Evolutionary conservation across 2,797 vertebrate species (phyloP).

Genomic region (Sebastiscus albofasciatus): DNA sequence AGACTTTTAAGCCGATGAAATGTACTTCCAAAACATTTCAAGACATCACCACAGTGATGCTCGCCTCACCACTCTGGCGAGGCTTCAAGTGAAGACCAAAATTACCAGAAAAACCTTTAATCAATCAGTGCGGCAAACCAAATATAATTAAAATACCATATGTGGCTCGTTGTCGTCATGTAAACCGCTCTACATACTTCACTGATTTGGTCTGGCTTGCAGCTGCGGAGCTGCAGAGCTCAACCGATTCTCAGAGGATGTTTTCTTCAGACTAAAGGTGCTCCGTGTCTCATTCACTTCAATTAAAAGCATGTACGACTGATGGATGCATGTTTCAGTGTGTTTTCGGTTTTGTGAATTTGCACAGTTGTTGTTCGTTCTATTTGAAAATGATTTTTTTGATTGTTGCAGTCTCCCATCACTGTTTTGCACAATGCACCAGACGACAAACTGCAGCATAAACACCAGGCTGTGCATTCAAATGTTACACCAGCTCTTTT

Average conservation of each 20-base stretch:
- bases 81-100: neutral
- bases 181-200: neutral
- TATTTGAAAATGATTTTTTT: neutral
- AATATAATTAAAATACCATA: neutral
- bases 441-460: neutral
- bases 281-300: neutral
- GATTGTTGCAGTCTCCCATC: neutral
- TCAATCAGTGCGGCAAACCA: neutral
- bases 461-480: neutral
- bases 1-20: neutral
- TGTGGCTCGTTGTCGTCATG: neutral
- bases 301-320: neutral
- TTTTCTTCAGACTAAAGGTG: neutral
- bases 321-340: neutral
- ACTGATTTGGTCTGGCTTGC: neutral
- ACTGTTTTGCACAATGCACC: neutral
- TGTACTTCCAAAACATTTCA: neutral
- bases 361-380: neutral
- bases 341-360: neutral
- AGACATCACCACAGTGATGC: neutral
- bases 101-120: neutral
- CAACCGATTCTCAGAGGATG: neutral
- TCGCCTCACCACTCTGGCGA: neutral
- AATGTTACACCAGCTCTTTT: neutral
- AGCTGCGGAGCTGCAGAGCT: neutral